These are phyloP conservation scores for Drosophila erecta DNA, from an alignment of 1,140 invertebrate species.

Conservation along the genomic window DNA sequence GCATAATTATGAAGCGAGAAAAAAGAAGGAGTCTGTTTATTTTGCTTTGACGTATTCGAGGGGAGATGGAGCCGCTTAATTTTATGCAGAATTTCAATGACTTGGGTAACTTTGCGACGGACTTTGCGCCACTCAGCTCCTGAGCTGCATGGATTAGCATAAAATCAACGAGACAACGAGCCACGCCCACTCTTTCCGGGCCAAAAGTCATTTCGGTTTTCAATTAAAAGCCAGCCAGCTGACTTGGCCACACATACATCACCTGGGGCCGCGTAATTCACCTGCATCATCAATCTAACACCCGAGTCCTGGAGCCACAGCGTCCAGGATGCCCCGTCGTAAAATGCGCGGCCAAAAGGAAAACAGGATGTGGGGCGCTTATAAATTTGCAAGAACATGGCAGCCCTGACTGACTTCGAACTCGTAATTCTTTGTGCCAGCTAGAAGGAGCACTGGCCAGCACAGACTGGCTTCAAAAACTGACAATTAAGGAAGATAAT, in stretches of 20 bases:
- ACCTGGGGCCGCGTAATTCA: conserved; percentile 62
- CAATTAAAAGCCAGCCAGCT: conserved; percentile 67
- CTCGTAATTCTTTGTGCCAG: conserved; percentile 50
- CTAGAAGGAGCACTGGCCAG: conserved; percentile 12
- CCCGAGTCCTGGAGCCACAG: not conserved
- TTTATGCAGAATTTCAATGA: conserved; percentile 77
- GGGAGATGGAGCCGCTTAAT: conserved; percentile 45
- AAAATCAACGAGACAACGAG: conserved; percentile 63
- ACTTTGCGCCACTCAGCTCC: conserved; percentile 59
- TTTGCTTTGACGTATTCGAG: conserved; percentile 69
- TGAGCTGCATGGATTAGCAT: conserved; percentile 76
- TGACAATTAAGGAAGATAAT: too few relatives aligned
- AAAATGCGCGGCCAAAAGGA: conserved; percentile 36
- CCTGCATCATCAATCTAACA: conserved; percentile 73
- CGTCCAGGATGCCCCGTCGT: conserved; percentile 11
- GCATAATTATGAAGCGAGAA: conserved; percentile 62
- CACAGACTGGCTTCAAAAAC: conserved; percentile 15
- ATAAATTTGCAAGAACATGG: conserved; percentile 52
- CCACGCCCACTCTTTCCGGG: conserved; percentile 21
- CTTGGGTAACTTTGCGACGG: conserved; percentile 23
- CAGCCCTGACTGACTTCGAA: conserved; percentile 31
- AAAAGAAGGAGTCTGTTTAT: conserved; percentile 61
- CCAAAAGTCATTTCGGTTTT: conserved; percentile 64
- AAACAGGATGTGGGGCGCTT: conserved; percentile 52
- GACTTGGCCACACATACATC: conserved; percentile 57